Conservation (phyloP, 2,888 invertebrate species). For the Mactromeris polynyma region DNA sequence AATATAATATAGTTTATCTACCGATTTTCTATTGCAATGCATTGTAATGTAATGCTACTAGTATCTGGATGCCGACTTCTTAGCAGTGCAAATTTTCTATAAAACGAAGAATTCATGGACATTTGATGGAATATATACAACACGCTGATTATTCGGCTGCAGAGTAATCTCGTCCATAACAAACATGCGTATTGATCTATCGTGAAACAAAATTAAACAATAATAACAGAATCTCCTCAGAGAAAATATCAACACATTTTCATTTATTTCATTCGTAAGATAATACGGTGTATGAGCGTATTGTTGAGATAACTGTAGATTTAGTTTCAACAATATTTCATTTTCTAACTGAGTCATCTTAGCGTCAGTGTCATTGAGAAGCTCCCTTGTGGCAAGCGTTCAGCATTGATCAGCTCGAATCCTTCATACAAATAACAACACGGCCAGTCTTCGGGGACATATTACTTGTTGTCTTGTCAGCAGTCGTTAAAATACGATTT, state of each 20-base stretch:
- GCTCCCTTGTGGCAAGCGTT: not conserved
- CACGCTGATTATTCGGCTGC: not conserved
- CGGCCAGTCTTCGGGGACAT: not conserved
- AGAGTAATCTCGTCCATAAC: not conserved
- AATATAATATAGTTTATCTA: too few relatives aligned
- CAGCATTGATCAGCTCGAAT: constrained; percentile 17
- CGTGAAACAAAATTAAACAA: not conserved
- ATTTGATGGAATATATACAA: too few relatives aligned
- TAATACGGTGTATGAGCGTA: not conserved
- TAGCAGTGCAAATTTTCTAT: too few relatives aligned
- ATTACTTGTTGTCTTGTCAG: constrained; percentile 30
- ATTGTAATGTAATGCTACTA: too few relatives aligned
- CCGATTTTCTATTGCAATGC: too few relatives aligned
- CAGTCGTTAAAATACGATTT: constrained; percentile 26
- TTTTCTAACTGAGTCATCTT: constrained; percentile 19
- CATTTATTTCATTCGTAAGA: not conserved
- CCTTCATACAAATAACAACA: constrained; percentile 5
- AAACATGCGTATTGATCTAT: not conserved
- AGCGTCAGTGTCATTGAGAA: not conserved
- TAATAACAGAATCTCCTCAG: not conserved
- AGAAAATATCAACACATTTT: not conserved
- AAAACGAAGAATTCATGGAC: too few relatives aligned
- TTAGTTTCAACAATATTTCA: not conserved
- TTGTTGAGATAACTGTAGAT: not conserved
- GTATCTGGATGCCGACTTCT: too few relatives aligned